These are phyloP conservation scores for Schizothorax lantsangensis DNA, from an alignment of 2,797 vertebrate species.

Conservation along the genomic window DNA sequence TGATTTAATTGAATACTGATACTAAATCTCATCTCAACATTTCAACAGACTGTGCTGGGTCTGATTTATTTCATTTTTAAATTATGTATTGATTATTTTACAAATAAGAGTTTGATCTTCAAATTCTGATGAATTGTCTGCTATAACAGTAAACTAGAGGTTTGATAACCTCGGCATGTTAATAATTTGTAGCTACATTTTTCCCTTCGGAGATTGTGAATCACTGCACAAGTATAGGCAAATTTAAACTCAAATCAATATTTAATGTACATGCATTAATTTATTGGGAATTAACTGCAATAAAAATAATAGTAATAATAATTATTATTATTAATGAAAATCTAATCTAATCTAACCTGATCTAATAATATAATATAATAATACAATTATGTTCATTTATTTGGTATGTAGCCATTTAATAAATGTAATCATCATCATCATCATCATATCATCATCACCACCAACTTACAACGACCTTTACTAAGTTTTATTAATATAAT, in stretches of 20 bases:
- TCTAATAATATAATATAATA: neutral
- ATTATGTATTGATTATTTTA: neutral
- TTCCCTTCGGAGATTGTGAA: neutral
- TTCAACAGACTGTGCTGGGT: neutral
- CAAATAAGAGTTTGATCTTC: neutral
- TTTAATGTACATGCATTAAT: neutral
- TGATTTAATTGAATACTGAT: conserved; percentile 4
- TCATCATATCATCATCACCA: too few species aligned
- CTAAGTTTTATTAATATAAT: too few species aligned
- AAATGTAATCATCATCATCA: too few species aligned
- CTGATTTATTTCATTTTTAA: neutral
- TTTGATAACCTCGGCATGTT: neutral
- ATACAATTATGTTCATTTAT: too few species aligned
- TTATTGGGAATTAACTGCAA: neutral
- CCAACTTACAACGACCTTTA: too few species aligned
- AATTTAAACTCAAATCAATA: neutral
- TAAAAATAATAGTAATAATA: neutral
- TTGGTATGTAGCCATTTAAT: too few species aligned
- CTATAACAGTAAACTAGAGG: neutral
- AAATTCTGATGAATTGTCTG: neutral
- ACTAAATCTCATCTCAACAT: neutral
- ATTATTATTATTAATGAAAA: neutral
- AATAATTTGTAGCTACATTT: too few species aligned
- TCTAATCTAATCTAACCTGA: too few species aligned
- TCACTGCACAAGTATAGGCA: neutral